Conservation (phyloP, 2,797 vertebrate genomes). For the Percopsis omiscomaycus region DNA sequence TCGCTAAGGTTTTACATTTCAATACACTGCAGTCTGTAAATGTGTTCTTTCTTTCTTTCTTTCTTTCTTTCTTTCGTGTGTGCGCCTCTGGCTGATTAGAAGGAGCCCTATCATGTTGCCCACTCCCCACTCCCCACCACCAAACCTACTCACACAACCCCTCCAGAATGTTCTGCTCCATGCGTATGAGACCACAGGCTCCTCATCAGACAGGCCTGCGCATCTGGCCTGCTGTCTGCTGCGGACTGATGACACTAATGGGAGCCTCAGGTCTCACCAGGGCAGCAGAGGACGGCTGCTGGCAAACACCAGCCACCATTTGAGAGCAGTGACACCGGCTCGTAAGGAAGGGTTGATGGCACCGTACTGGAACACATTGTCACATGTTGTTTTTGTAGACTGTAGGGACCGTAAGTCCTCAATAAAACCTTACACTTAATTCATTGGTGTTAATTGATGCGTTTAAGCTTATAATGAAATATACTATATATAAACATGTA, state of each 20-base stretch:
- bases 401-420: no score
- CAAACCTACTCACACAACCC: neutral
- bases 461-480: no score
- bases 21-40: no score
- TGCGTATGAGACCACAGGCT: conserved; percentile 48
- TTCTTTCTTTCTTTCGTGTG: conserved; percentile 14
- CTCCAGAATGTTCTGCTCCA: conserved; percentile 12
- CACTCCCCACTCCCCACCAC: conserved; percentile 3
- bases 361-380: neutral
- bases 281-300: no score
- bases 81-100: conserved; percentile 71
- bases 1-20: no score
- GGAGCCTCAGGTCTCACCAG: conserved; percentile 5
- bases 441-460: no score
- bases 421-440: no score
- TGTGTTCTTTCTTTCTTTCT: neutral
- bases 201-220: conserved; percentile 35
- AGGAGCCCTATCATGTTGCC: conserved; percentile 63
- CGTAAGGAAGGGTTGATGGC: neutral
- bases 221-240: conserved; percentile 20
- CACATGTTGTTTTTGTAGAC: no score
- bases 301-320: neutral
- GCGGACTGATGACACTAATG: neutral
- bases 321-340: neutral
- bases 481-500: no score